phyloP scores from a whole-genome alignment of 1,140 invertebrate genomes.

The Drosophila guanche region DNA sequence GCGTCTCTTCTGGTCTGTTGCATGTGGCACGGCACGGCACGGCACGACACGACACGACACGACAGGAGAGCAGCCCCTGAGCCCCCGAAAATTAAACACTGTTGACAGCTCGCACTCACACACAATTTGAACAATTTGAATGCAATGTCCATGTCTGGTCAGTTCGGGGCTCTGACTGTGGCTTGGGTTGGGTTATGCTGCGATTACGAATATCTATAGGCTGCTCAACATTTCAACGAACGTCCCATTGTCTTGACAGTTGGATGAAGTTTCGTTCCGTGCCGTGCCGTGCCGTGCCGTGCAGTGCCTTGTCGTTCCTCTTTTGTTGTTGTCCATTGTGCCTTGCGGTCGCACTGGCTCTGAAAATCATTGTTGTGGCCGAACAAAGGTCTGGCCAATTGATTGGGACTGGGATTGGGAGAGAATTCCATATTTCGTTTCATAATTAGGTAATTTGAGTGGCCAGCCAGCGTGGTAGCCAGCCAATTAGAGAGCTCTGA shows the following conservation, averaged over 20 bases:
- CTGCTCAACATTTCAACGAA: constrained; percentile 53
- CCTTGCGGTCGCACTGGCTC: constrained; percentile 30
- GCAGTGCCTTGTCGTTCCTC: no score
- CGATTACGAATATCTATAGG: constrained; percentile 29
- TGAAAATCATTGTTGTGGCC: constrained; percentile 52
- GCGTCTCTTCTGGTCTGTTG: constrained; percentile 32
- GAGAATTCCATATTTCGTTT: constrained; percentile 49
- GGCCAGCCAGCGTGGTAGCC: constrained; percentile 50
- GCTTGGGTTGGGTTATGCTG: no score
- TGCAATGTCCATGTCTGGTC: constrained; percentile 35
- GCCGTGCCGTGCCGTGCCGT: no score
- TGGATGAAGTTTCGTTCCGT: constrained; percentile 48
- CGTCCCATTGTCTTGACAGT: constrained; percentile 70
- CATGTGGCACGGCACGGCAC: constrained; percentile 62
- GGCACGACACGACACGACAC: constrained; percentile 55
- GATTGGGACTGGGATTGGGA: constrained; percentile 9
- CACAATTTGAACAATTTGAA: constrained; percentile 69
- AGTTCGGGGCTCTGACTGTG: background rate
- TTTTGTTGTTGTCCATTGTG: constrained; percentile 21
- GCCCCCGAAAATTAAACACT: constrained; percentile 72
- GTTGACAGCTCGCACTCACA: constrained; percentile 79
- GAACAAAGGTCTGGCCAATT: constrained; percentile 49
- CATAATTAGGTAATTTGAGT: constrained; percentile 77
- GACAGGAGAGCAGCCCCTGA: constrained; percentile 27
- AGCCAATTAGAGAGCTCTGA: constrained; percentile 60